A percentile compares a stretch with the other conserved stretches of the same genome.
These are phyloP conservation scores for Lagorchestes hirsutus DNA, from an alignment of 2,797 vertebrate species.

Conservation along the genomic window DNA sequence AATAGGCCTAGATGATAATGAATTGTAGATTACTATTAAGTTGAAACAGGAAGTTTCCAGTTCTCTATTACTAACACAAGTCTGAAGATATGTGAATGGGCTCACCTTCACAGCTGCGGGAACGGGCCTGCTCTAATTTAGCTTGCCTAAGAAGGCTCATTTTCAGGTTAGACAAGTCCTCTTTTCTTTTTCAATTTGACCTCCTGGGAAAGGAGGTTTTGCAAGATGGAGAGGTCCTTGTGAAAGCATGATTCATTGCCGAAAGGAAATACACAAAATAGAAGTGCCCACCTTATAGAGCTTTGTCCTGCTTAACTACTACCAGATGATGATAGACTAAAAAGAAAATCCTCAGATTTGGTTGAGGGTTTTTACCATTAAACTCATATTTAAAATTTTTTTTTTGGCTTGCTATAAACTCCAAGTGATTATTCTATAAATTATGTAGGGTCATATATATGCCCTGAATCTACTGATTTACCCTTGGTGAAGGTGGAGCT, in stretches of 20 bases:
- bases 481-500: neutral
- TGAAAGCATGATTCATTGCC: constrained; percentile 73
- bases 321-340: constrained; percentile 77
- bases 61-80: constrained; percentile 26
- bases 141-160: constrained; percentile 75
- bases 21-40: constrained; percentile 8
- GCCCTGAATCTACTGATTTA: neutral
- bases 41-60: constrained; percentile 30
- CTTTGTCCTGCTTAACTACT: constrained; percentile 78
- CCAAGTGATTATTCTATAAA: neutral
- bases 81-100: constrained; percentile 67
- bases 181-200: constrained; percentile 67
- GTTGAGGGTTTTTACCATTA: neutral
- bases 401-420: neutral
- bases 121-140: constrained; percentile 79
- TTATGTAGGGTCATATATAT: neutral
- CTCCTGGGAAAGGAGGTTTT: constrained; percentile 74
- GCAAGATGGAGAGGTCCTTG: constrained; percentile 55
- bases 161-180: constrained; percentile 79
- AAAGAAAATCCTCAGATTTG: constrained; percentile 50
- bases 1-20: constrained; percentile 16
- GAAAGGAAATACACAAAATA: constrained; percentile 69
- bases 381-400: neutral
- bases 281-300: constrained; percentile 74
- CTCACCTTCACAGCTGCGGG: constrained; percentile 75